phyloP scores from a whole-genome alignment of 2,888 invertebrate genomes.

The Spilosoma lubricipeda region DNA sequence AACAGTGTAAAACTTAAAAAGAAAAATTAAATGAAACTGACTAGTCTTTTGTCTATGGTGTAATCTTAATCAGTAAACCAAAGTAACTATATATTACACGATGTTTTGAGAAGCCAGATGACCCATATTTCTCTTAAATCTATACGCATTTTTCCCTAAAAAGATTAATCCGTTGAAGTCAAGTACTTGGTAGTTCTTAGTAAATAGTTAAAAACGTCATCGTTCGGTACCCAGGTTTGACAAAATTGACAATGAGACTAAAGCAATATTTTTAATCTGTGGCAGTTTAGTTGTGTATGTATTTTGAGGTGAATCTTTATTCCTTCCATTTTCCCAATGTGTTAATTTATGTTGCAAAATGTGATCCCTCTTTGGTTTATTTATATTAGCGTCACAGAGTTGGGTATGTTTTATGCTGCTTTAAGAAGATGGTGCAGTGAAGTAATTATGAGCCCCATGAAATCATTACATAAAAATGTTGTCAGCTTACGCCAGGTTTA shows the following conservation, averaged over 20 bases:
- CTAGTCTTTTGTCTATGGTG: background rate
- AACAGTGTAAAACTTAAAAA: background rate
- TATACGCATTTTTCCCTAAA: too few relatives aligned
- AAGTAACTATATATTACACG: background rate
- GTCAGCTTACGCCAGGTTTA: conserved; percentile 81
- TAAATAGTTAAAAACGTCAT: background rate
- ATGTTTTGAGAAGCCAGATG: background rate
- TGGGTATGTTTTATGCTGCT: conserved; percentile 59
- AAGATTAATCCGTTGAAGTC: background rate
- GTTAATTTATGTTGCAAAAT: conserved; percentile 57
- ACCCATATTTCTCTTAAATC: too few relatives aligned
- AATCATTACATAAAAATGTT: conserved; percentile 73
- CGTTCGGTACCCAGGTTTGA: background rate
- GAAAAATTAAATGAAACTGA: background rate
- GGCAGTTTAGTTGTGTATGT: conserved; percentile 23
- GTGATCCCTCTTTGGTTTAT: conserved; percentile 51
- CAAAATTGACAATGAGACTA: background rate
- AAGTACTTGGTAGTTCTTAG: background rate
- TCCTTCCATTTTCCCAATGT: conserved; percentile 51
- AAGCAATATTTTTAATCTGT: conserved; percentile 32
- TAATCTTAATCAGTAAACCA: too few relatives aligned
- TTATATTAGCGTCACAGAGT: conserved; percentile 40
- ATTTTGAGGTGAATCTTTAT: conserved; percentile 40
- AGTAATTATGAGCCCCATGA: conserved; percentile 73
- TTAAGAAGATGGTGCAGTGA: conserved; percentile 67